Conservation (phyloP, 2,113 vertebrate genomes). For the Mellivora capensis region DNA sequence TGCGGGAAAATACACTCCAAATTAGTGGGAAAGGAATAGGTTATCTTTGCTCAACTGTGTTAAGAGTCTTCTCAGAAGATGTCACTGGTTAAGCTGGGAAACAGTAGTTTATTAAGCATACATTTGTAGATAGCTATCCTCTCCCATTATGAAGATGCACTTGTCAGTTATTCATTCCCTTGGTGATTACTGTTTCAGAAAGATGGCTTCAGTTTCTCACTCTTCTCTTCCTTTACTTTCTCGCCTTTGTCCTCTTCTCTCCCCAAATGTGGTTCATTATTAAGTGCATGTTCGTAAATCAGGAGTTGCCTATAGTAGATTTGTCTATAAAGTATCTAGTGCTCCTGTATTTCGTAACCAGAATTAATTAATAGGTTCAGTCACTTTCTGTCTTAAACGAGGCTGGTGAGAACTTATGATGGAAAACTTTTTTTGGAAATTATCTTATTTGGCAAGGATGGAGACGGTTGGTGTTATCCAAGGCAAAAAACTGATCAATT, state of each 20-base stretch:
- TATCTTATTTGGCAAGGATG: not conserved
- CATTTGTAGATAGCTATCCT: not conserved
- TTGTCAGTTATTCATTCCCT: not conserved
- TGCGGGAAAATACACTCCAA: not conserved
- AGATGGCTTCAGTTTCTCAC: not conserved
- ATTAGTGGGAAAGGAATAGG: not conserved
- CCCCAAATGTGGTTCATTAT: not conserved
- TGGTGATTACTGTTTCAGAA: not conserved
- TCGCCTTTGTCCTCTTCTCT: not conserved
- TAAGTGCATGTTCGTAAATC: not conserved
- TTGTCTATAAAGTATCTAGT: not conserved
- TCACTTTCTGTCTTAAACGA: not conserved
- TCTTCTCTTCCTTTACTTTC: not conserved
- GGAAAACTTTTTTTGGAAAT: slow-evolving; percentile 17
- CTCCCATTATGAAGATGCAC: not conserved
- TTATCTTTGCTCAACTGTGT: not conserved
- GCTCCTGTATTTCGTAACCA: not conserved
- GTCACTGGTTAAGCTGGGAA: not conserved
- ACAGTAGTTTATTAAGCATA: not conserved
- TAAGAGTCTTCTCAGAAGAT: not conserved
- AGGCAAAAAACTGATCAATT: slow-evolving; percentile 3
- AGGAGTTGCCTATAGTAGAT: not conserved
- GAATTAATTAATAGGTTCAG: not conserved
- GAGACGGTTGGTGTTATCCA: not conserved
- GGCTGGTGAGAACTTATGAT: not conserved